phyloP scores from a whole-genome alignment of 2,888 invertebrate species.

The Limnephilus lunatus region DNA sequence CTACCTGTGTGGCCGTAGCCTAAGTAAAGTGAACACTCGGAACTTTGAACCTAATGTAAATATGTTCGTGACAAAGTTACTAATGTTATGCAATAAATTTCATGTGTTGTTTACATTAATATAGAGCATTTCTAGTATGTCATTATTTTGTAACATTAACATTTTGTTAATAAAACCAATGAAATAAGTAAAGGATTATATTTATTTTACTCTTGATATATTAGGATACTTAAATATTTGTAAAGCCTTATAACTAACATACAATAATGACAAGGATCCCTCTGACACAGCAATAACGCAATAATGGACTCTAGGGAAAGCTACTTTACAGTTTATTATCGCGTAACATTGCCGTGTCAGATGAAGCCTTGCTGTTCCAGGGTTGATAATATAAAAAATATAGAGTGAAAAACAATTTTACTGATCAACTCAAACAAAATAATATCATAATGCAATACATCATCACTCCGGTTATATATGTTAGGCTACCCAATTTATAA shows the following conservation, averaged over 20 bases:
- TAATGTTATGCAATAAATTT: neutral
- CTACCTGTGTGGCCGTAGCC: too few species aligned
- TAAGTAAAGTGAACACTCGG: neutral
- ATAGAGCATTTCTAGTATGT: neutral
- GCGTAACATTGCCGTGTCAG: too few species aligned
- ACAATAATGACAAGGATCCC: neutral
- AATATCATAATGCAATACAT: neutral
- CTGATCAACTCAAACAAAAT: neutral
- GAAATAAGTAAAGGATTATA: slow-evolving; percentile 2
- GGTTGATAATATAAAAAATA: neutral
- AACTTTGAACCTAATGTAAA: neutral
- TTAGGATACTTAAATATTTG: neutral
- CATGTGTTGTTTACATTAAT: neutral
- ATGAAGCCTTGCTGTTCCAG: too few species aligned
- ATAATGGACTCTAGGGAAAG: too few species aligned
- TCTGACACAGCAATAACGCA: too few species aligned
- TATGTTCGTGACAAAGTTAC: neutral
- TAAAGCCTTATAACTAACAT: neutral
- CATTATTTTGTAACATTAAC: neutral
- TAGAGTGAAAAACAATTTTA: neutral
- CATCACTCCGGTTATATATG: neutral
- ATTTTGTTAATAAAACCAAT: neutral
- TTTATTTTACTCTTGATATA: neutral
- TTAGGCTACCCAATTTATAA: neutral
- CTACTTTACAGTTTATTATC: too few species aligned